Conservation (phyloP, 1,140 invertebrate genomes). For the Trachymyrmex septentrionalis region DNA sequence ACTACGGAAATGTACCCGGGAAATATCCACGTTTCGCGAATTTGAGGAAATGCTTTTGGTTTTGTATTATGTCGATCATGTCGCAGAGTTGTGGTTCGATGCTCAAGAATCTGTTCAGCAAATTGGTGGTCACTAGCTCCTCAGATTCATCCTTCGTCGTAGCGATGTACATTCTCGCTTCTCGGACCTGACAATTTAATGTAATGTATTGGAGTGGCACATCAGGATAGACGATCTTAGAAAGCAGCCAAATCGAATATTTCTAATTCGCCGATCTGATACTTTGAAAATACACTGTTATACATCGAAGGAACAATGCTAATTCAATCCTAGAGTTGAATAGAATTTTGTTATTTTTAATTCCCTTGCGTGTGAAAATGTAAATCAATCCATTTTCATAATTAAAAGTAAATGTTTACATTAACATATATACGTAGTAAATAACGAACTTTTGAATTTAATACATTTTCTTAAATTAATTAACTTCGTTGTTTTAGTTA, state of each 20-base stretch:
- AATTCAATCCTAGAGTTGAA: too few species aligned
- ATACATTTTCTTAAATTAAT: too few species aligned
- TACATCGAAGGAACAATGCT: too few species aligned
- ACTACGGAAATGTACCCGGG: constrained; percentile 95
- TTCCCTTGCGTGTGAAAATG: too few species aligned
- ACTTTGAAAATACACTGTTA: too few species aligned
- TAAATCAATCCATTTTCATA: too few species aligned
- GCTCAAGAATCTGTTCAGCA: constrained; percentile 95
- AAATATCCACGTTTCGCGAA: constrained; percentile 97
- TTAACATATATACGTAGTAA: too few species aligned
- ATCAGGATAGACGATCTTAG: constrained; percentile 96
- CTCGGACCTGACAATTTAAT: constrained; percentile 94
- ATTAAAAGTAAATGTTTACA: too few species aligned
- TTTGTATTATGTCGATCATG: constrained; percentile 98
- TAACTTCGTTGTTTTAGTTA: too few species aligned
- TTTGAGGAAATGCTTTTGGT: constrained; percentile 98
- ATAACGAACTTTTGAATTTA: too few species aligned
- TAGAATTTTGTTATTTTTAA: too few species aligned
- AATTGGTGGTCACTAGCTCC: constrained; percentile 89
- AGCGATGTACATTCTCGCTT: constrained; percentile 97
- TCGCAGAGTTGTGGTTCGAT: constrained; percentile 97
- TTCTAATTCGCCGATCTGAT: neutral
- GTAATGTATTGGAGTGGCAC: constrained; percentile 93
- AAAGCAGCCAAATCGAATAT: constrained; percentile 96
- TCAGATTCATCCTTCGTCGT: constrained; percentile 91